Percentiles rank a stretch among this genome's conserved stretches.
These are phyloP conservation scores for Opisthograptis luteolata DNA, from an alignment of 2,888 invertebrate genomes.

Conservation along the genomic window DNA sequence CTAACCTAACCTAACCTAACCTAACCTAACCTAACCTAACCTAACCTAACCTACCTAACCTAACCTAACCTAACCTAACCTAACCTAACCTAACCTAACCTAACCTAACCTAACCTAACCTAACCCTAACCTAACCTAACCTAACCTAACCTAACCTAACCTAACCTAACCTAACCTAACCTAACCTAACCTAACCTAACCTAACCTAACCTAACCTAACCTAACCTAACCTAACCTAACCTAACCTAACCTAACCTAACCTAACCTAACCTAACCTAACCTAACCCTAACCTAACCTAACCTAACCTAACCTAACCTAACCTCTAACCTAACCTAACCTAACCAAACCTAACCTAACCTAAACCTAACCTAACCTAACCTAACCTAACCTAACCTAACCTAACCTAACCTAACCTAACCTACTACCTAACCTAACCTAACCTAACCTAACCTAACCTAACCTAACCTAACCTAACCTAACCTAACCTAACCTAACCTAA, in stretches of 20 bases:
- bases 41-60: neutral
- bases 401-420: neutral
- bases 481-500: conserved; percentile 21
- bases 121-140: neutral
- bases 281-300: neutral
- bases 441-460: neutral
- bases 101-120: neutral
- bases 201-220: neutral
- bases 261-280: neutral
- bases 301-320: neutral
- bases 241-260: neutral
- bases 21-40: neutral
- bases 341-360: neutral
- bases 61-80: neutral
- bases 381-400: neutral
- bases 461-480: neutral
- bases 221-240: too few relatives aligned
- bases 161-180: neutral
- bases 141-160: neutral
- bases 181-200: neutral
- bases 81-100: neutral
- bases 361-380: neutral
- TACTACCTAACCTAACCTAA: conserved; percentile 31
- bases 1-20: neutral
- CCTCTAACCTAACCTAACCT: neutral